Evolutionary conservation across 2,888 invertebrate genomes (phyloP).

Genomic region (Sphinx pinastri): DNA sequence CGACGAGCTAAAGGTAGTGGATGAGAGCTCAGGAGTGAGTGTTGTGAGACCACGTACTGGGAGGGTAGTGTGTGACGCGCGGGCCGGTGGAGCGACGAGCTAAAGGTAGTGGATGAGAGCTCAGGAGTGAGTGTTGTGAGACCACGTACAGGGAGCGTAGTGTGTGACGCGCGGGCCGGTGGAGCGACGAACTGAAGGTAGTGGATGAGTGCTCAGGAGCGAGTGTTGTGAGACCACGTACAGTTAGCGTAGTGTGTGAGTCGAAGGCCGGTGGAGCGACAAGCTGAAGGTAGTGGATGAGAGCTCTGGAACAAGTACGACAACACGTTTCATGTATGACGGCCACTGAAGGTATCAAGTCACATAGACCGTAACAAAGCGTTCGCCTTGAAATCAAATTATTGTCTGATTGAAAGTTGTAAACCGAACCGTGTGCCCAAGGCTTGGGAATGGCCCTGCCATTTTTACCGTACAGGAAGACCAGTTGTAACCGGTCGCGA

Average conservation of each 20-base stretch:
- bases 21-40: too few species aligned
- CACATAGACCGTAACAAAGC: neutral
- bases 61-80: slow-evolving; percentile 13
- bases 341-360: too few species aligned
- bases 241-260: neutral
- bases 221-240: neutral
- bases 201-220: neutral
- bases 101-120: slow-evolving; percentile 16
- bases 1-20: too few species aligned
- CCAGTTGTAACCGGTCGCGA: slow-evolving; percentile 21
- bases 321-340: neutral
- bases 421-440: slow-evolving; percentile 15
- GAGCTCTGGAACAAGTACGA: neutral
- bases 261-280: neutral
- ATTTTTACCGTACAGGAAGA: slow-evolving; percentile 25
- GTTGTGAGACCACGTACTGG: too few species aligned
- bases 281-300: neutral
- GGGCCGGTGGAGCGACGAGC: slow-evolving; percentile 16
- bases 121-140: neutral
- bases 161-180: slow-evolving; percentile 5
- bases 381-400: slow-evolving; percentile 10
- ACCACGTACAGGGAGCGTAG: neutral
- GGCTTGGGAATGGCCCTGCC: slow-evolving; percentile 15
- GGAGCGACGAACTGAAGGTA: slow-evolving; percentile 3
- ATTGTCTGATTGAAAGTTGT: slow-evolving; percentile 23